These are phyloP conservation scores for Urosaurus nigricauda DNA, from an alignment of 2,797 vertebrate genomes.

Conservation along the genomic window DNA sequence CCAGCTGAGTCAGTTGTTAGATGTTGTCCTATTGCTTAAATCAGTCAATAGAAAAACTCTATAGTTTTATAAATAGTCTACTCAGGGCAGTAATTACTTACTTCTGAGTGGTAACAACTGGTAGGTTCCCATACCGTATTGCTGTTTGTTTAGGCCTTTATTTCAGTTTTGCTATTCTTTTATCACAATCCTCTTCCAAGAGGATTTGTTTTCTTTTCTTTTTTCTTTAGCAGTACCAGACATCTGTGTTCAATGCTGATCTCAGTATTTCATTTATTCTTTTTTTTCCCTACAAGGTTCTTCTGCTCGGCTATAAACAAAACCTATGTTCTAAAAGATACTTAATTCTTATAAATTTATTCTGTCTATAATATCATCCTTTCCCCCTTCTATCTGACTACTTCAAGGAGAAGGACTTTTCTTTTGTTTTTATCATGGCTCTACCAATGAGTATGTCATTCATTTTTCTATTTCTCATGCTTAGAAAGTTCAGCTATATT, in stretches of 20 bases:
- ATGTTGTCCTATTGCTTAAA: constrained; percentile 17
- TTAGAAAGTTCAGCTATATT: neutral
- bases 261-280: neutral
- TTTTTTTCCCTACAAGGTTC: neutral
- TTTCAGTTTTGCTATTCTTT: neutral
- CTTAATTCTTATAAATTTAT: neutral
- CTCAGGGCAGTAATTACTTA: neutral
- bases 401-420: no score
- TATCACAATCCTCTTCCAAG: neutral
- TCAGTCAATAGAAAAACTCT: neutral
- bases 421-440: neutral
- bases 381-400: neutral
- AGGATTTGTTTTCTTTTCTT: neutral
- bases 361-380: neutral
- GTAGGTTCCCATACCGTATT: neutral
- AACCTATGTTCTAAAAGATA: neutral
- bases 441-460: neutral
- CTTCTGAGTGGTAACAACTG: neutral
- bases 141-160: neutral
- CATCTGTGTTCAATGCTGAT: neutral
- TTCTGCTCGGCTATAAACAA: neutral
- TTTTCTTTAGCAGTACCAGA: neutral
- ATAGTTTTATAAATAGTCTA: neutral
- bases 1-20: constrained; percentile 38
- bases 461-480: neutral